These are phyloP conservation scores for Cataglyphis albicans DNA, from an alignment of 2,888 invertebrate species.

Conservation along the genomic window DNA sequence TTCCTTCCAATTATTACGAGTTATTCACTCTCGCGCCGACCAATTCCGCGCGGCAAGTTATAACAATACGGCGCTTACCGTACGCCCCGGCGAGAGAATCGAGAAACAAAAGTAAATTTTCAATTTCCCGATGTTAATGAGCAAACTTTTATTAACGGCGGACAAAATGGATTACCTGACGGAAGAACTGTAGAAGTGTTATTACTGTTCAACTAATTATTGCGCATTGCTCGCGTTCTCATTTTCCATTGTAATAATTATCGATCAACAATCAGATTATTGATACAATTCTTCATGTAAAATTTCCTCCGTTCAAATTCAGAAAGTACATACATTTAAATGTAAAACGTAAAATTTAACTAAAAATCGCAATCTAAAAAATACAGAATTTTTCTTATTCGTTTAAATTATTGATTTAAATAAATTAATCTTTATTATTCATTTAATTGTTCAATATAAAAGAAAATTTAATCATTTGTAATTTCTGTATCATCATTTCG, in stretches of 20 bases:
- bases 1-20: not conserved
- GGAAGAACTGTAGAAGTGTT: conserved; percentile 17
- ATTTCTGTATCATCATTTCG: not conserved
- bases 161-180: not conserved
- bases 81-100: not conserved
- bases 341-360: not conserved
- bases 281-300: not conserved
- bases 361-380: not conserved
- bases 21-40: not conserved
- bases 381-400: not conserved
- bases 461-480: not conserved
- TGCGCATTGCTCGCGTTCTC: conserved; percentile 1
- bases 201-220: conserved; percentile 31
- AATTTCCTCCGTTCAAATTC: not conserved
- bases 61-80: not conserved
- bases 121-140: conserved; percentile 30
- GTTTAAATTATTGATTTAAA: not conserved
- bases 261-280: not conserved
- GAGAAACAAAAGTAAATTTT: conserved; percentile 6
- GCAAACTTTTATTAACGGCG: not conserved
- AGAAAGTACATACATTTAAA: not conserved
- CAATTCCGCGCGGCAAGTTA: not conserved
- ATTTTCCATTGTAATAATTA: conserved; percentile 20
- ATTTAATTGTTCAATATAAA: not conserved
- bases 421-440: not conserved